These are phyloP conservation scores for Stomatorhinus walkeri DNA, from an alignment of 2,797 vertebrate species.

Conservation along the genomic window DNA sequence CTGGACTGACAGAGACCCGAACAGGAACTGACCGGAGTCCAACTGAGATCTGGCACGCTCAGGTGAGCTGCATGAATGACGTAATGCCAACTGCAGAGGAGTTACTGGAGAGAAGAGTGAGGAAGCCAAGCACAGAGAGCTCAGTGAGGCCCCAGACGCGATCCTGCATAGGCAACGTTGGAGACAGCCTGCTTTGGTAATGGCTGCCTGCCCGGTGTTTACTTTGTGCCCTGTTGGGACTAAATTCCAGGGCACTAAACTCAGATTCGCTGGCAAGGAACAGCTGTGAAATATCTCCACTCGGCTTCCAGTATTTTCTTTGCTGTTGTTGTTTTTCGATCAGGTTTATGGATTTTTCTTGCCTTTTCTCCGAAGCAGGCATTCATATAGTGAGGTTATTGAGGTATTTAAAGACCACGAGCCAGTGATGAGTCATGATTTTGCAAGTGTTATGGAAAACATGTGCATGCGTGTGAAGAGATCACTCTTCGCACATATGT, in stretches of 20 bases:
- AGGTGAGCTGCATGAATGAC: background rate
- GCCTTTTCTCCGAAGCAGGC: background rate
- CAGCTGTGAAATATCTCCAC: conserved; percentile 15
- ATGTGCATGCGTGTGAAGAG: background rate
- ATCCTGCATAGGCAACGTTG: background rate
- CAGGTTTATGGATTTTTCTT: conserved; percentile 5
- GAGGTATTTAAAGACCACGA: background rate
- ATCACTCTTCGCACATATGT: background rate
- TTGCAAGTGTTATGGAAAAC: background rate
- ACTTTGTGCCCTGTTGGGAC: background rate
- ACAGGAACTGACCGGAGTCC: background rate
- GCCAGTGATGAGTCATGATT: background rate
- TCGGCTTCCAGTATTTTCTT: background rate
- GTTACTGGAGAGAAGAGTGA: background rate
- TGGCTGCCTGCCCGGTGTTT: conserved; percentile 11
- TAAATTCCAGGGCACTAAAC: conserved; percentile 1
- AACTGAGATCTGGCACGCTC: background rate
- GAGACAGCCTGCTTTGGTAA: background rate
- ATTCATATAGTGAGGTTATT: background rate
- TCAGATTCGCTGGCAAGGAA: background rate
- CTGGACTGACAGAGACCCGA: background rate
- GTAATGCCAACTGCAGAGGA: background rate
- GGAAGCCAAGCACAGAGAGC: background rate
- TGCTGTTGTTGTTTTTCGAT: background rate
- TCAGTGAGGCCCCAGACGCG: background rate